These are phyloP conservation scores for Druceiella hillmani DNA, from an alignment of 2,888 invertebrate genomes.

Conservation along the genomic window DNA sequence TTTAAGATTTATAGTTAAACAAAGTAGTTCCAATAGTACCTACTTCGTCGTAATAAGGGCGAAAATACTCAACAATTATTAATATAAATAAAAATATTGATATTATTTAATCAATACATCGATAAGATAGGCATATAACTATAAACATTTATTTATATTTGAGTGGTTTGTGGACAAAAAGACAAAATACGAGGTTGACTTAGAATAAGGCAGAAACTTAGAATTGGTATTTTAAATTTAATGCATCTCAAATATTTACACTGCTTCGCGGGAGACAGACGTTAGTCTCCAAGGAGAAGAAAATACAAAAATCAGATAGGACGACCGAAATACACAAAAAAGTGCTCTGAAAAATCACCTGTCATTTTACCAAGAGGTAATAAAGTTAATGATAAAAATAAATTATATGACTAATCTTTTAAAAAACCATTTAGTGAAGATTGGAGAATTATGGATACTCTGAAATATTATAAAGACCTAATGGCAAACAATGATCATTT, in stretches of 20 bases:
- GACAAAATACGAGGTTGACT: too few relatives aligned
- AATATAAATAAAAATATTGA: too few relatives aligned
- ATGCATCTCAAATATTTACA: constrained; percentile 5
- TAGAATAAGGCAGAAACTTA: too few relatives aligned
- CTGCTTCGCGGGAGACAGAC: constrained; percentile 2
- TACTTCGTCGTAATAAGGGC: too few relatives aligned
- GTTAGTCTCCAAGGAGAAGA: constrained; percentile 4
- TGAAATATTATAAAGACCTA: neutral
- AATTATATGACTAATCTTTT: constrained; percentile 7
- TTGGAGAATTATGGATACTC: constrained; percentile 6
- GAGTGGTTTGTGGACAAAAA: too few relatives aligned
- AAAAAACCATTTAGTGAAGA: constrained; percentile 7
- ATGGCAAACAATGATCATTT: neutral
- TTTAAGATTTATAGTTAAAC: too few relatives aligned
- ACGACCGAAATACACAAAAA: constrained; percentile 6
- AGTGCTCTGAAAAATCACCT: constrained; percentile 3
- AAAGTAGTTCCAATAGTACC: too few relatives aligned
- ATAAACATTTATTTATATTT: too few relatives aligned
- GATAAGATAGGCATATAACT: too few relatives aligned
- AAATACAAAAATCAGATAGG: constrained; percentile 5
- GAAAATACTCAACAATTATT: too few relatives aligned
- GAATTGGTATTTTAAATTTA: constrained; percentile 11
- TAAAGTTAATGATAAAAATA: constrained; percentile 5
- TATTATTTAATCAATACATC: too few relatives aligned
- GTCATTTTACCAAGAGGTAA: constrained; percentile 4